Conservation (phyloP, 2,113 vertebrate species). For the Camarhynchus parvulus region DNA sequence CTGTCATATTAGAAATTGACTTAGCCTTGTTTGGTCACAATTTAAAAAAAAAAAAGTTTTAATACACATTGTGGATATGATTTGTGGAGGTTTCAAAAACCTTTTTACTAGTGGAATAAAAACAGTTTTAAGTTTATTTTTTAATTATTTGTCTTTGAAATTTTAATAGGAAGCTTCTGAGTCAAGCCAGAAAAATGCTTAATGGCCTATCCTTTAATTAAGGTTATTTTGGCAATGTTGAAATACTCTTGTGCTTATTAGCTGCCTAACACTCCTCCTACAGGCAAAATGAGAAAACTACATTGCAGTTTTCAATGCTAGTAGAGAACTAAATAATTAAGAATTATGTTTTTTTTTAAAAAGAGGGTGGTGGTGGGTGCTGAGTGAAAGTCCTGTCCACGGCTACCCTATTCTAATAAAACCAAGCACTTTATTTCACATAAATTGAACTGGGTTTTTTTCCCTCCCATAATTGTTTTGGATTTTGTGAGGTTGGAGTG, state of each 20-base stretch:
- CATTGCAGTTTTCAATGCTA: background rate
- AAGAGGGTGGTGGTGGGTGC: fast-evolving
- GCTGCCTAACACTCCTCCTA: constrained; percentile 76
- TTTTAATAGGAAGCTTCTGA: background rate
- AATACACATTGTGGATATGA: background rate
- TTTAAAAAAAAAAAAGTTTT: background rate
- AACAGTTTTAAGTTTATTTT: background rate
- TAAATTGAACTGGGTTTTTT: background rate
- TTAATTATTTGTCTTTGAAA: background rate
- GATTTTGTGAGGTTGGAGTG: background rate
- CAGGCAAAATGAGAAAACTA: constrained; percentile 70
- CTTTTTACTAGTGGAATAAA: background rate
- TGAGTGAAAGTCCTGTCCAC: background rate
- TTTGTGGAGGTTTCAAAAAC: background rate
- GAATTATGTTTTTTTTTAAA: background rate
- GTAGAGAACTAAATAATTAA: background rate
- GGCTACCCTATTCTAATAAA: background rate
- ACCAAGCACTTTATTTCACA: background rate
- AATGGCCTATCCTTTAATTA: background rate
- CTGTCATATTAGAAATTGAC: background rate
- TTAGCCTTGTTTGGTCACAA: background rate
- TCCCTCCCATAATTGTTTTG: background rate
- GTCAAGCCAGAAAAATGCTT: background rate
- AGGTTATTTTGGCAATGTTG: background rate
- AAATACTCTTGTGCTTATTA: constrained; percentile 22